Evolutionary conservation across 2,888 invertebrate species (phyloP).

Genomic region (Melolontha melolontha): DNA sequence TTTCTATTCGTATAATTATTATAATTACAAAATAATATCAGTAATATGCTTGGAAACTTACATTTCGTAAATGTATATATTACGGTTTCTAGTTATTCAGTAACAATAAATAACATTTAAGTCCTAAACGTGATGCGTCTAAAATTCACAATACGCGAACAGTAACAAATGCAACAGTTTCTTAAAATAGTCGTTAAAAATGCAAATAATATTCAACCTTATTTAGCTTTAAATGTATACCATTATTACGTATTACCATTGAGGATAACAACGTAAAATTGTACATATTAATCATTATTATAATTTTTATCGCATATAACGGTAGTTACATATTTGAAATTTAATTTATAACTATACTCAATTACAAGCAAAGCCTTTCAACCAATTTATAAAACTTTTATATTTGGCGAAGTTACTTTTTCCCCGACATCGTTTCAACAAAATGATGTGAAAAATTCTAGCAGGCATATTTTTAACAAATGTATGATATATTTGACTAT

Average conservation of each 20-base stretch:
- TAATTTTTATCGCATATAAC: too few relatives aligned
- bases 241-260: background rate
- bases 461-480: too few relatives aligned
- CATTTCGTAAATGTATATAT: conserved; percentile 32
- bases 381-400: too few relatives aligned
- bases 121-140: conserved; percentile 34
- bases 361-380: too few relatives aligned
- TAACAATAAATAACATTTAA: conserved; percentile 43
- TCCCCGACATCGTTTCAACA: too few relatives aligned
- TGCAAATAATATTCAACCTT: background rate
- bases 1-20: background rate
- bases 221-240: conserved; percentile 6
- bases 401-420: too few relatives aligned
- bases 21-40: conserved; percentile 21
- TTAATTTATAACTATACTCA: too few relatives aligned
- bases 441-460: too few relatives aligned
- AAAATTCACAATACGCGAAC: conserved; percentile 27
- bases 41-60: conserved; percentile 22
- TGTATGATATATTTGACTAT: too few relatives aligned
- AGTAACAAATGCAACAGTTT: conserved; percentile 16
- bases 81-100: conserved; percentile 33
- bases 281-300: too few relatives aligned
- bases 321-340: too few relatives aligned
- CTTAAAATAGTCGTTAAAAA: conserved; percentile 3
- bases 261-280: background rate